phyloP scores from a whole-genome alignment of 30 jellyfish, hydroid and myxozoan species.

The Aurelia sp. region DNA sequence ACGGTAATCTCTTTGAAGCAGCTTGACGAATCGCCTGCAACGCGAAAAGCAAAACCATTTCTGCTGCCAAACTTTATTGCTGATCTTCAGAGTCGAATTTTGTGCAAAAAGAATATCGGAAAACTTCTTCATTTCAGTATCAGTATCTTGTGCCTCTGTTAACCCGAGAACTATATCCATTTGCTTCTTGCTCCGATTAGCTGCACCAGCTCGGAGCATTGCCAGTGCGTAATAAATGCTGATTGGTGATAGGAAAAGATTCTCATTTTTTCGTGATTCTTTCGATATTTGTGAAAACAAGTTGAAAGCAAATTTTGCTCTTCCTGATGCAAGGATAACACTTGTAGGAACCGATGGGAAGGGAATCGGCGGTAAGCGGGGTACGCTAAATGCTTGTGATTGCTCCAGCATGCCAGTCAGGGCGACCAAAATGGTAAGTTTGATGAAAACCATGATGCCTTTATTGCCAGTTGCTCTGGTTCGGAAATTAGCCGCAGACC shows the following conservation, averaged over 20 bases:
- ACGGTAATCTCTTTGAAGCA: slow-evolving; percentile 30
- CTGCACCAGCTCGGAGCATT: slow-evolving; percentile 70
- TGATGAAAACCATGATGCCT: too few relatives aligned
- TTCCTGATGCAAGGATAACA: neutral
- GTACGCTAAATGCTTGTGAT: too few relatives aligned
- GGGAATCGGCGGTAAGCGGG: too few relatives aligned
- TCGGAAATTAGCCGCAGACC: too few relatives aligned
- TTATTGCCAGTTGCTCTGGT: too few relatives aligned
- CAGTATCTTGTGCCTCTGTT: neutral
- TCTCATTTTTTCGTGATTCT: neutral
- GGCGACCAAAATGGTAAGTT: too few relatives aligned
- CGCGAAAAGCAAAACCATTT: slow-evolving; percentile 43
- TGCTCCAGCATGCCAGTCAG: too few relatives aligned
- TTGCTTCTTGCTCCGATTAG: slow-evolving; percentile 44
- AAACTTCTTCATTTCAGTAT: neutral
- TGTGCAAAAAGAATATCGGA: neutral
- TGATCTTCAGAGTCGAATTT: neutral
- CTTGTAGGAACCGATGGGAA: too few relatives aligned
- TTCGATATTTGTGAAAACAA: slow-evolving; percentile 23
- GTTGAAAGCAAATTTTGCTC: slow-evolving; percentile 16
- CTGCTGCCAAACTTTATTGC: slow-evolving; percentile 63
- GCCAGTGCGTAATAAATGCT: slow-evolving; percentile 72
- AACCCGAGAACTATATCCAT: slow-evolving; percentile 46
- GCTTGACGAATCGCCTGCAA: slow-evolving; percentile 47
- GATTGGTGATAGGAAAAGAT: slow-evolving; percentile 72